Percentiles rank a stretch among this genome's conserved stretches.
Evolutionary conservation across 2,888 invertebrate genomes (phyloP).

Genomic region (Coelinius sp.): DNA sequence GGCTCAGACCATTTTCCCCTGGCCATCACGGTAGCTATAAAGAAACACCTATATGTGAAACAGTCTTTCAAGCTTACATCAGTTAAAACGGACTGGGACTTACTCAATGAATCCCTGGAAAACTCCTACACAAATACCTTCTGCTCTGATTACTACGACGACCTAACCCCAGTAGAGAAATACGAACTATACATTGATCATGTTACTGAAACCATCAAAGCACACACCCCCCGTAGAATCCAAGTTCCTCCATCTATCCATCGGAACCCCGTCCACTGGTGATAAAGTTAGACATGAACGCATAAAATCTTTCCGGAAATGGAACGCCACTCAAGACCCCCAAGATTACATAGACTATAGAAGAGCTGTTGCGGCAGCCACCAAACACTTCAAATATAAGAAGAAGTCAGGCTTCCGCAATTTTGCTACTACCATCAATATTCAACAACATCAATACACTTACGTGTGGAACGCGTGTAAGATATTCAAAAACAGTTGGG

Average conservation of each 20-base stretch:
- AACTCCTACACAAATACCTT: not conserved
- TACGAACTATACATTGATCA: not conserved
- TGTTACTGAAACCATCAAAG: not conserved
- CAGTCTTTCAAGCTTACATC: not conserved
- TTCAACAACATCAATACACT: not conserved
- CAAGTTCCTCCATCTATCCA: too few relatives aligned
- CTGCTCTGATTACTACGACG: not conserved
- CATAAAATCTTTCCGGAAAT: too few relatives aligned
- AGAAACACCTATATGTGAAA: not conserved
- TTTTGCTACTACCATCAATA: too few relatives aligned
- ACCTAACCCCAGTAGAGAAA: not conserved
- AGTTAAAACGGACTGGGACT: not conserved
- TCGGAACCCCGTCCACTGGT: too few relatives aligned
- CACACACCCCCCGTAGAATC: not conserved
- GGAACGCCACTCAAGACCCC: not conserved
- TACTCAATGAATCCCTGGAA: not conserved
- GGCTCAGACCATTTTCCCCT: constrained; percentile 5
- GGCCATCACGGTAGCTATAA: not conserved
- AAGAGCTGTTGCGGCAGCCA: not conserved
- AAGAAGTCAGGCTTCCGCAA: not conserved
- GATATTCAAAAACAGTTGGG: not conserved
- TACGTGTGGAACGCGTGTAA: not conserved
- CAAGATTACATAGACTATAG: not conserved
- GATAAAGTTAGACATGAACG: too few relatives aligned
- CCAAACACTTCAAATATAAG: not conserved